Conservation (phyloP, 2,113 vertebrate genomes). For the Lanius collurio region DNA sequence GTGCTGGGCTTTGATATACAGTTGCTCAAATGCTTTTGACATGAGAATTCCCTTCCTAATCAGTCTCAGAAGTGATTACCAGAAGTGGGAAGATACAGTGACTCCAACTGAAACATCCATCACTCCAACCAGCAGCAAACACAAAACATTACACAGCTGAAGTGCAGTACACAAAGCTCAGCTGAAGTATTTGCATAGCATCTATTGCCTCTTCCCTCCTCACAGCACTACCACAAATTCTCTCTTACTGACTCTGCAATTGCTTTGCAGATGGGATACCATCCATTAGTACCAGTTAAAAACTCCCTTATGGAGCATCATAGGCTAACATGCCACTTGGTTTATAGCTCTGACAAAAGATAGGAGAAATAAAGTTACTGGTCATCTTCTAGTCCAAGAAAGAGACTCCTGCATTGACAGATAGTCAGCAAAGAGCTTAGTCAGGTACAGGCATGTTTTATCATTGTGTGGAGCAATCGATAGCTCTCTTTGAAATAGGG, state of each 20-base stretch:
- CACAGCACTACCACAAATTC: not conserved
- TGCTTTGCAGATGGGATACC: not conserved
- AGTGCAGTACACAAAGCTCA: not conserved
- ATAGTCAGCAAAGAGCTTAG: not conserved
- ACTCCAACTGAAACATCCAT: not conserved
- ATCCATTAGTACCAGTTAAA: not conserved
- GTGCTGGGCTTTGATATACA: rapidly evolving
- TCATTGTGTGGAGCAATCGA: not conserved
- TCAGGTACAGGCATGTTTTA: not conserved
- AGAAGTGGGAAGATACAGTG: not conserved
- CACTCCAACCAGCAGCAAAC: not conserved
- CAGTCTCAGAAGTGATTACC: not conserved
- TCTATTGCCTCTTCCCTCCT: not conserved
- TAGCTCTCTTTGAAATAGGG: not conserved
- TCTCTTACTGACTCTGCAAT: not conserved
- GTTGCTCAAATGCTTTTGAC: not conserved
- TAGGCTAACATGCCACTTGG: not conserved
- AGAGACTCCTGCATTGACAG: not conserved
- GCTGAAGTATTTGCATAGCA: not conserved
- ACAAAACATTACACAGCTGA: not conserved
- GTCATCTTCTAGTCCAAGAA: not conserved
- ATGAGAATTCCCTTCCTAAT: not conserved
- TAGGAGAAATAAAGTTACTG: not conserved
- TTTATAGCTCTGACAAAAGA: not conserved
- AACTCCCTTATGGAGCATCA: not conserved